These are phyloP conservation scores for Eutolmus rufibarbis DNA, from an alignment of 2,888 invertebrate genomes.

Conservation along the genomic window DNA sequence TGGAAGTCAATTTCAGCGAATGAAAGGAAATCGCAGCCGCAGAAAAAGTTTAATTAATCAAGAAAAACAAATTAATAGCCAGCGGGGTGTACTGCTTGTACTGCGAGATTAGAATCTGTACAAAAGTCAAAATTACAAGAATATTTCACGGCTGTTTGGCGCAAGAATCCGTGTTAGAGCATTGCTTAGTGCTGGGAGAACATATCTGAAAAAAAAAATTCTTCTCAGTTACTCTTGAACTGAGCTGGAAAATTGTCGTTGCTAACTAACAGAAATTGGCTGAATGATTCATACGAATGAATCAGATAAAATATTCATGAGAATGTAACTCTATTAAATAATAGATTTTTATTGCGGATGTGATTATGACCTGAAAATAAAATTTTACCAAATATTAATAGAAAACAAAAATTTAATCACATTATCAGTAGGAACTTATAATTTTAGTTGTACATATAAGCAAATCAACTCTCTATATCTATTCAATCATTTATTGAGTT, in stretches of 20 bases:
- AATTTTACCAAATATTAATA: too few relatives aligned
- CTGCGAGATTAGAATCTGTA: background rate
- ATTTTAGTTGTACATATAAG: too few relatives aligned
- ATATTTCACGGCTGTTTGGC: background rate
- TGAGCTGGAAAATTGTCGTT: background rate
- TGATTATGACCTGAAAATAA: background rate
- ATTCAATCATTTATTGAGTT: too few relatives aligned
- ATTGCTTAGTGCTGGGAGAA: background rate
- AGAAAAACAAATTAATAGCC: slow-evolving; percentile 45
- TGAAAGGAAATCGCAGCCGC: slow-evolving; percentile 34
- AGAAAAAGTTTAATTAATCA: slow-evolving; percentile 46
- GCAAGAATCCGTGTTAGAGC: background rate
- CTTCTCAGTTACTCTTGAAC: background rate
- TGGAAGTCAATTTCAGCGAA: slow-evolving; percentile 32
- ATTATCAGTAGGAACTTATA: too few relatives aligned
- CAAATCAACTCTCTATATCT: too few relatives aligned
- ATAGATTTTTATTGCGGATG: background rate
- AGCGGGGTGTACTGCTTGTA: slow-evolving; percentile 22
- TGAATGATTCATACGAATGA: background rate
- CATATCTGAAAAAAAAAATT: background rate
- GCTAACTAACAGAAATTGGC: background rate
- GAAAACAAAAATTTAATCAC: too few relatives aligned
- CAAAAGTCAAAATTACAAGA: background rate
- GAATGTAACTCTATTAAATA: background rate
- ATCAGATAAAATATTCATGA: background rate